Conservation (phyloP, 37 sponge, comb jelly and placozoan species). For the Halichondria panicea region DNA sequence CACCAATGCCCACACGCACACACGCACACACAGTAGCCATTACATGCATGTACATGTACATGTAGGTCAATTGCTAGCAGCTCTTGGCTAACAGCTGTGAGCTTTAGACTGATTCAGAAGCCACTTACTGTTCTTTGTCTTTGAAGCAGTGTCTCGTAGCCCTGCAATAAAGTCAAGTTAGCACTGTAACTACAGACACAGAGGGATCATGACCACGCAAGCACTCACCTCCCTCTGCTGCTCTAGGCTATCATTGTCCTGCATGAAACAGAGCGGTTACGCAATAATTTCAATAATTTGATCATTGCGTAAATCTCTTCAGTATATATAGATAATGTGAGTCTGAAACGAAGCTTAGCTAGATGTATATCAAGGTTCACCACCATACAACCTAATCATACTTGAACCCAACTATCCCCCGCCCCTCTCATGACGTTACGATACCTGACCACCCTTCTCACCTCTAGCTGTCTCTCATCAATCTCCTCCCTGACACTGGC, state of each 20-base stretch:
- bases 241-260: constrained; percentile 12
- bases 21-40: too few species aligned
- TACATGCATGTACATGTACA: too few species aligned
- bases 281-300: background rate
- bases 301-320: too few species aligned
- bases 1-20: too few species aligned
- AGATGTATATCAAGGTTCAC: too few species aligned
- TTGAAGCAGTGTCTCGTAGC: constrained; percentile 15
- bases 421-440: background rate
- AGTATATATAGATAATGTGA: too few species aligned
- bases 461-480: background rate
- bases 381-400: too few species aligned
- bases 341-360: too few species aligned
- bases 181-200: background rate
- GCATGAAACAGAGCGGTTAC: background rate
- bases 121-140: constrained; percentile 25
- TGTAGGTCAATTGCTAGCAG: too few species aligned
- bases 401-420: background rate
- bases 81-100: too few species aligned
- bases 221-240: constrained; percentile 14
- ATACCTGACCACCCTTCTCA: background rate
- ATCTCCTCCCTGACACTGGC: background rate
- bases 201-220: background rate
- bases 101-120: background rate
- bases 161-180: too few species aligned